phyloP scores from a whole-genome alignment of 2,888 invertebrate species.

The Philhelius pedissequus region DNA sequence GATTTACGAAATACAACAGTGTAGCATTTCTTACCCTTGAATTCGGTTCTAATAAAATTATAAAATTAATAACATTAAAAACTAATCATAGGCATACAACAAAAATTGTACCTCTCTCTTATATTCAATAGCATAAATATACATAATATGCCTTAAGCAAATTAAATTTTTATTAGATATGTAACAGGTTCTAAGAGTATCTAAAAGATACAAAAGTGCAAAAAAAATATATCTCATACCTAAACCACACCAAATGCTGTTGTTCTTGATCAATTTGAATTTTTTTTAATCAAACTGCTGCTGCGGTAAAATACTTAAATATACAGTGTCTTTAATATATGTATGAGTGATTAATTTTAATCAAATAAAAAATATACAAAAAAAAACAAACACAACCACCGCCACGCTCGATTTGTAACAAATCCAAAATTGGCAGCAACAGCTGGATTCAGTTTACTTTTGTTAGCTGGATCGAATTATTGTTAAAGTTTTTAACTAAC shows the following conservation, averaged over 20 bases:
- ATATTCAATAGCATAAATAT: neutral
- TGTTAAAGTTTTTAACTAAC: neutral
- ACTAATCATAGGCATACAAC: neutral
- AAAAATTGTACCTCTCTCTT: neutral
- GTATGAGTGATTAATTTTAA: slow-evolving; percentile 37
- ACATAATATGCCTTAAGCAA: neutral
- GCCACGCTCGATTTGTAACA: neutral
- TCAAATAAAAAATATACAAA: slow-evolving; percentile 17
- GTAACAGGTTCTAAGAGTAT: neutral
- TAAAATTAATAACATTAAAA: neutral
- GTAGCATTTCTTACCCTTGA: neutral
- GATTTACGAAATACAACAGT: neutral
- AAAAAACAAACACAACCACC: neutral
- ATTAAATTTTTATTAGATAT: neutral
- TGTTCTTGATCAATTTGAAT: neutral
- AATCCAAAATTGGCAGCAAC: slow-evolving; percentile 46
- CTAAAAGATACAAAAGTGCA: neutral
- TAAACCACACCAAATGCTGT: neutral
- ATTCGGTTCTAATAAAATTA: neutral
- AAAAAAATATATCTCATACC: neutral
- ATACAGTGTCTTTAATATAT: neutral
- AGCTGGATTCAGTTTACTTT: slow-evolving; percentile 51
- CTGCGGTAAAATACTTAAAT: neutral
- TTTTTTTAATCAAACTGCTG: slow-evolving; percentile 35
- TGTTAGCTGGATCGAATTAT: slow-evolving; percentile 47